phyloP scores from a whole-genome alignment of 2,888 invertebrate species.

The Holacanthella duospinosa region DNA sequence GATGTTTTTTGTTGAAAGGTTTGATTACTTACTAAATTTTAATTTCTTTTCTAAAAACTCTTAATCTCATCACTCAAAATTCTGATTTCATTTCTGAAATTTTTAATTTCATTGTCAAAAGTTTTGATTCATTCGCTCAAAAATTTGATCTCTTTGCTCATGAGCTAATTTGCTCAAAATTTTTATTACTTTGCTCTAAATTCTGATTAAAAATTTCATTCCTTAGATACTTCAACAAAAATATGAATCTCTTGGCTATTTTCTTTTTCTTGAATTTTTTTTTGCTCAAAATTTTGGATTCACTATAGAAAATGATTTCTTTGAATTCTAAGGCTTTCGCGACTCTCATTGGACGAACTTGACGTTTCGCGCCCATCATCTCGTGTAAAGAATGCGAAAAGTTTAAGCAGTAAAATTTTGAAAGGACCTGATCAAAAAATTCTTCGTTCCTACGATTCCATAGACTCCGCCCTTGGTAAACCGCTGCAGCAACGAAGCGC shows the following conservation, averaged over 20 bases:
- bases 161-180: not conserved
- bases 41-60: too few relatives aligned
- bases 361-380: conserved; percentile 17
- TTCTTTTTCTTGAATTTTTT: not conserved
- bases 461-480: not conserved
- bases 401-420: not conserved
- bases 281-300: not conserved
- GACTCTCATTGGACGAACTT: conserved; percentile 27
- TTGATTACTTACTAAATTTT: too few relatives aligned
- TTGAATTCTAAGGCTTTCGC: conserved; percentile 21
- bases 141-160: too few relatives aligned
- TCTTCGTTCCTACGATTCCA: not conserved
- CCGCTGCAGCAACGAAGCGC: not conserved
- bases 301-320: conserved; percentile 2
- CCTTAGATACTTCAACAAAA: too few relatives aligned
- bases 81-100: too few relatives aligned
- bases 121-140: too few relatives aligned
- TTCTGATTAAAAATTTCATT: not conserved
- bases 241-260: too few relatives aligned
- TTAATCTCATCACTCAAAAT: too few relatives aligned
- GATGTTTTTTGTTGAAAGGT: too few relatives aligned
- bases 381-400: not conserved
- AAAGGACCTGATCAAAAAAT: not conserved
- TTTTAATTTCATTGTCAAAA: too few relatives aligned
- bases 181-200: not conserved